A percentile compares a stretch with the other conserved stretches of the same genome.
phyloP scores from a whole-genome alignment of 2,113 vertebrate species.

The Stictonetta naevosa region DNA sequence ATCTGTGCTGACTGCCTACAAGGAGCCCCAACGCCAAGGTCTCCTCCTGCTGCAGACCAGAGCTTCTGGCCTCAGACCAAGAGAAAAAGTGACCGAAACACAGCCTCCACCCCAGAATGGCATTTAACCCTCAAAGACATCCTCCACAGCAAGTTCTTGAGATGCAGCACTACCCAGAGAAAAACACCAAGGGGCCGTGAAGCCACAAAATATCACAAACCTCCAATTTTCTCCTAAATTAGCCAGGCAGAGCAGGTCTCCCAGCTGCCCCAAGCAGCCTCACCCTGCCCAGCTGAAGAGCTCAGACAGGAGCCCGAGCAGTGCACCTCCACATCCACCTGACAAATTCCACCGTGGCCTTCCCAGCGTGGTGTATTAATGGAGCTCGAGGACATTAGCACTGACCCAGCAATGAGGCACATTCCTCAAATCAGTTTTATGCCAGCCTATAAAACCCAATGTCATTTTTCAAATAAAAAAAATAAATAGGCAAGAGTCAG shows the following conservation, averaged over 20 bases:
- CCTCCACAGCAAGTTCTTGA: not conserved
- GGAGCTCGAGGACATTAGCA: not conserved
- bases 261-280: not conserved
- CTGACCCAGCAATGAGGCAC: not conserved
- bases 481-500: not conserved
- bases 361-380: accelerated
- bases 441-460: not conserved
- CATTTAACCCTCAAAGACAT: accelerated
- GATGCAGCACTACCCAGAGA: not conserved
- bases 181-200: not conserved
- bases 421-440: not conserved
- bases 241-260: not conserved
- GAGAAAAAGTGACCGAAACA: not conserved
- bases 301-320: not conserved
- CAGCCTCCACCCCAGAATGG: not conserved
- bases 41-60: not conserved
- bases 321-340: not conserved
- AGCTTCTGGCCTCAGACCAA: not conserved
- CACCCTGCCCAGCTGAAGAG: not conserved
- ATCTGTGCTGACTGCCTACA: not conserved
- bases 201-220: not conserved
- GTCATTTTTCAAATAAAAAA: not conserved
- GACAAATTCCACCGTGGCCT: not conserved
- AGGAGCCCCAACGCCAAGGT: not conserved
- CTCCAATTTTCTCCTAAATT: not conserved